Conservation (phyloP, 2,888 invertebrate genomes). For the Drosophila emarginata region DNA sequence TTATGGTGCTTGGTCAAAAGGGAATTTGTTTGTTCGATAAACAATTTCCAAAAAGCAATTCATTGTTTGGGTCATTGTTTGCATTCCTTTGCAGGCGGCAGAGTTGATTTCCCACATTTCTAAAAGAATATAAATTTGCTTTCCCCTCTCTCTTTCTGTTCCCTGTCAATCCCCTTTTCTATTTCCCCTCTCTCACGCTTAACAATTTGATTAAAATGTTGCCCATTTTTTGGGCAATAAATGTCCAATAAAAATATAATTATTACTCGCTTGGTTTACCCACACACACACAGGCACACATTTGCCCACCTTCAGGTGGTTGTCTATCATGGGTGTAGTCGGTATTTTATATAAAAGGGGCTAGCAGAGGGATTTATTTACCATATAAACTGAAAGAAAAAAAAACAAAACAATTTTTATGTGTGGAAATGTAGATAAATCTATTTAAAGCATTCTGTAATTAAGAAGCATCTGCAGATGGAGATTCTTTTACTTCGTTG, state of each 20-base stretch:
- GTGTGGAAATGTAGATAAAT: too few species aligned
- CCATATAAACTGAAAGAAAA: too few species aligned
- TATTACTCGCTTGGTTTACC: slow-evolving; percentile 76
- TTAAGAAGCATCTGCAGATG: too few species aligned
- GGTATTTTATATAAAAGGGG: not conserved
- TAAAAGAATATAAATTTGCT: slow-evolving; percentile 53
- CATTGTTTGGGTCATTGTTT: slow-evolving; percentile 30
- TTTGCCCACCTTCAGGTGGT: slow-evolving; percentile 42
- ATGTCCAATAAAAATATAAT: slow-evolving; percentile 82
- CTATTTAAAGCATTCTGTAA: too few species aligned
- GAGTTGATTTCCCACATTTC: slow-evolving; percentile 18
- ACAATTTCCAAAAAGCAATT: slow-evolving; percentile 55
- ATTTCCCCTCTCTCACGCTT: not conserved
- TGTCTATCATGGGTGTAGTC: slow-evolving; percentile 22
- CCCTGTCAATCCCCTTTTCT: not conserved
- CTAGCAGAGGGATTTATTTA: too few species aligned
- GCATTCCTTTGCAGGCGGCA: slow-evolving; percentile 8
- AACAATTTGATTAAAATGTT: slow-evolving; percentile 74
- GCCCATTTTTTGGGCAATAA: slow-evolving; percentile 74
- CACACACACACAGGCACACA: slow-evolving; percentile 42
- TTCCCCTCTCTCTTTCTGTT: not conserved
- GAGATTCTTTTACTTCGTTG: too few species aligned
- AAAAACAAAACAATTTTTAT: too few species aligned
- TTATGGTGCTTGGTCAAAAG: not conserved
- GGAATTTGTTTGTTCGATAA: slow-evolving; percentile 50